Percentiles rank a stretch among this genome's conserved stretches.
phyloP scores from a whole-genome alignment of 2,888 invertebrate genomes.

The Caenorhabditis wallacei region DNA sequence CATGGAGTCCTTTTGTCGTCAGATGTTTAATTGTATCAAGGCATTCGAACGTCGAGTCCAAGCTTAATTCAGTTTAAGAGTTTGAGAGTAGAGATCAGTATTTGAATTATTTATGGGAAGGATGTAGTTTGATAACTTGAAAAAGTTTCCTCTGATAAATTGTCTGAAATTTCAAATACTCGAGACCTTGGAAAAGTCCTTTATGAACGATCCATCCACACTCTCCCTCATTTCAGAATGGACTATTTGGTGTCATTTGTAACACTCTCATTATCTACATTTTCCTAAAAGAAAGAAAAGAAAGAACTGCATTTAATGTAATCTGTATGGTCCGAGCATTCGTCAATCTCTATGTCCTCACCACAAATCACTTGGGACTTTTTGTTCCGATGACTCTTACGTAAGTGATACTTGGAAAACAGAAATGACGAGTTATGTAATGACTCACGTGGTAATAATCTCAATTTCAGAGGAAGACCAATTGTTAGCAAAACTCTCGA shows the following conservation, averaged over 20 bases:
- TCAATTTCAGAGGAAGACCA: constrained; percentile 8
- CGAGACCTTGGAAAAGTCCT: not conserved
- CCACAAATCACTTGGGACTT: constrained; percentile 28
- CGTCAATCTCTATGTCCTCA: constrained; percentile 36
- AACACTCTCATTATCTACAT: constrained; percentile 48
- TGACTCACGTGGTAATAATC: not conserved
- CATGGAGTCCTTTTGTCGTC: not conserved
- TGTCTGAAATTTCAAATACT: not conserved
- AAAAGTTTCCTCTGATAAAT: too few relatives aligned
- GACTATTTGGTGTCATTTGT: constrained; percentile 31
- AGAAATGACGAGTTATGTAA: not conserved
- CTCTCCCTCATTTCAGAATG: constrained; percentile 27
- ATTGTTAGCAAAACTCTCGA: constrained; percentile 13
- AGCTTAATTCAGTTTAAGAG: too few relatives aligned
- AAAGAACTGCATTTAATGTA: constrained; percentile 44
- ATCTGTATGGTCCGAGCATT: constrained; percentile 49
- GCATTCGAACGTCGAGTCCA: too few relatives aligned
- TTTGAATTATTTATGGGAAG: too few relatives aligned
- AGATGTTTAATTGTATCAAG: not conserved
- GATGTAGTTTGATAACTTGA: too few relatives aligned
- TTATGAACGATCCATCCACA: too few relatives aligned
- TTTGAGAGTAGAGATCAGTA: too few relatives aligned
- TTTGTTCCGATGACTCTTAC: constrained; percentile 44
- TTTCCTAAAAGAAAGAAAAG: constrained; percentile 41
- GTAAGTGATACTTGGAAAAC: constrained; percentile 12